These are phyloP conservation scores for Pissodes strobi DNA, from an alignment of 1,140 invertebrate genomes.

Conservation along the genomic window DNA sequence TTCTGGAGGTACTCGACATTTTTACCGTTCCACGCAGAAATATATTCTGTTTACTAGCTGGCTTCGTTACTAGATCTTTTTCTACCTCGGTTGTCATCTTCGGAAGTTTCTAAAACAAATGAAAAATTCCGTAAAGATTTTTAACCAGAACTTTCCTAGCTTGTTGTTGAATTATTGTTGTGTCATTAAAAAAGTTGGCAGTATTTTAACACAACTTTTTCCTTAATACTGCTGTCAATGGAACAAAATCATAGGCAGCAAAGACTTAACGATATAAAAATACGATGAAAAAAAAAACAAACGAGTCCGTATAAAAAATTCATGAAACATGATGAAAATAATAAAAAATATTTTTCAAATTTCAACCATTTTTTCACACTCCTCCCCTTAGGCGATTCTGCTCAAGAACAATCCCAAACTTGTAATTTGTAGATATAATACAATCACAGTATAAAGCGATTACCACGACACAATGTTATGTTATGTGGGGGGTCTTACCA, in stretches of 20 bases:
- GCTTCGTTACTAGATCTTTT: neutral
- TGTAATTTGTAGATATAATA: too few species aligned
- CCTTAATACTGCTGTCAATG: too few species aligned
- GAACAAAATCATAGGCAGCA: neutral
- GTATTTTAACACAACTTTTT: too few species aligned
- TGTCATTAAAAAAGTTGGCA: too few species aligned
- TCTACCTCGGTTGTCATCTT: neutral
- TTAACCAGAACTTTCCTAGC: slow-evolving; percentile 3
- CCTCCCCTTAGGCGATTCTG: too few species aligned
- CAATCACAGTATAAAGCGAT: neutral
- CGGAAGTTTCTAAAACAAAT: neutral
- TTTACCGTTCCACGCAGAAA: neutral
- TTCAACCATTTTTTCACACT: too few species aligned
- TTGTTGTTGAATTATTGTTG: slow-evolving; percentile 3
- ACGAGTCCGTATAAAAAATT: too few species aligned
- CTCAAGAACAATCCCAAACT: too few species aligned
- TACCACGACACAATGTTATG: neutral
- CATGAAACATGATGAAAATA: neutral
- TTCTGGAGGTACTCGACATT: neutral
- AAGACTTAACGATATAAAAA: neutral
- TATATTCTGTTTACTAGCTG: neutral
- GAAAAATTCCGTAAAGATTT: neutral
- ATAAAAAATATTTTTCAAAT: neutral
- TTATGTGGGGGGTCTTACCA: too few species aligned
- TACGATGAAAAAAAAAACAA: neutral